These are phyloP conservation scores for Venturia canescens DNA, from an alignment of 1,140 invertebrate genomes.

Conservation along the genomic window DNA sequence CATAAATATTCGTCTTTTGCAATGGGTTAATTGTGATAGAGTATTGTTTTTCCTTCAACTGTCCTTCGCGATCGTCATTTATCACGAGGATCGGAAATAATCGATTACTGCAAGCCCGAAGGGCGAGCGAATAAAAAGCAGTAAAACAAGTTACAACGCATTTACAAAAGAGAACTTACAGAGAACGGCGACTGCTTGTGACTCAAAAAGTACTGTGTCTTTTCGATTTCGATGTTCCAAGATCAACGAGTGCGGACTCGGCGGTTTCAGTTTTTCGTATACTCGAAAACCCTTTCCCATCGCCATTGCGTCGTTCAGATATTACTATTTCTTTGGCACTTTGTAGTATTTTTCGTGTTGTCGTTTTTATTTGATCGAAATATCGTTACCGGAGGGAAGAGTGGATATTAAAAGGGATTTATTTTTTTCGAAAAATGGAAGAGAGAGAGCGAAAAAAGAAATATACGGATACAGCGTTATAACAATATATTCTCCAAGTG, in stretches of 20 bases:
- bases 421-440: background rate
- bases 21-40: too few species aligned
- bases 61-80: constrained; percentile 3
- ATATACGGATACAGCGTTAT: background rate
- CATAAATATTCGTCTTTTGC: too few species aligned
- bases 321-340: background rate
- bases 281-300: constrained; percentile 95
- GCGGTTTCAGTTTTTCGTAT: constrained; percentile 89
- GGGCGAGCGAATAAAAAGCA: background rate
- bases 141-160: background rate
- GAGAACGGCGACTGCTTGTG: constrained; percentile 90
- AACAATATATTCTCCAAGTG: background rate
- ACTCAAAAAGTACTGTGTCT: constrained; percentile 93
- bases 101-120: background rate
- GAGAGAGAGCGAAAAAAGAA: background rate
- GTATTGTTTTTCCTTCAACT: too few species aligned
- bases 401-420: background rate
- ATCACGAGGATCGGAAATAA: background rate
- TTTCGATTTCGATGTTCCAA: constrained; percentile 92
- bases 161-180: constrained; percentile 78
- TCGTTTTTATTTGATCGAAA: background rate
- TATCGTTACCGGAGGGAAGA: background rate
- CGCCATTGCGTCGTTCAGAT: constrained; percentile 81
- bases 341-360: background rate
- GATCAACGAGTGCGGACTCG: constrained; percentile 92